Percentiles rank a stretch among this genome's conserved stretches.
phyloP scores from a whole-genome alignment of 2,113 vertebrate species.

The Pachypanchax playfairii region DNA sequence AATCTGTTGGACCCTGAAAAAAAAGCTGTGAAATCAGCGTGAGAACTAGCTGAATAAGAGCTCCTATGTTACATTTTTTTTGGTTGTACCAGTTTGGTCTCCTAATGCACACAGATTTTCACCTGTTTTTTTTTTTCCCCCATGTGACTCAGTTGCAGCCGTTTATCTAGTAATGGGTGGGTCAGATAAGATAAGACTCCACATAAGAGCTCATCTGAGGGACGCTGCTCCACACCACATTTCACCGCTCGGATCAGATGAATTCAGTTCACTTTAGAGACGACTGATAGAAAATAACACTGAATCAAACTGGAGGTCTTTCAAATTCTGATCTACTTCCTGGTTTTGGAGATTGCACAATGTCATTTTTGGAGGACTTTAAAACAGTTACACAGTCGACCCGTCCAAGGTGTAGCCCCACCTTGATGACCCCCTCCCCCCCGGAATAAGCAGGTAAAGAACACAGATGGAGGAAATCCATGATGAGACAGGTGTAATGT shows the following conservation, averaged over 20 bases:
- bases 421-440: too few species aligned
- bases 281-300: too few species aligned
- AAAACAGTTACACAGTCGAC: too few species aligned
- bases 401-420: too few species aligned
- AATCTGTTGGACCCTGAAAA: too few species aligned
- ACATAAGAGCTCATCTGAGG: neutral
- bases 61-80: neutral
- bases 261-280: neutral
- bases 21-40: slow-evolving; percentile 1
- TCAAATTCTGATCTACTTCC: too few species aligned
- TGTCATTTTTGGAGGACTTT: too few species aligned
- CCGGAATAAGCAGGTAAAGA: too few species aligned
- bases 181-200: neutral
- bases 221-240: neutral
- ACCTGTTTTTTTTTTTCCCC: neutral
- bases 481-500: too few species aligned
- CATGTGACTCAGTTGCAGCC: neutral
- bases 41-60: neutral
- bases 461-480: too few species aligned
- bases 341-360: too few species aligned
- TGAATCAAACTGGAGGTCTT: too few species aligned
- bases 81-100: neutral
- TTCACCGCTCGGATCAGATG: neutral
- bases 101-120: neutral
- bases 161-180: neutral